Evolutionary conservation across 2,113 vertebrate genomes (phyloP), one percentile per base, ranked within the genome.

Genomic region (Seriola aureovittata): DNA sequence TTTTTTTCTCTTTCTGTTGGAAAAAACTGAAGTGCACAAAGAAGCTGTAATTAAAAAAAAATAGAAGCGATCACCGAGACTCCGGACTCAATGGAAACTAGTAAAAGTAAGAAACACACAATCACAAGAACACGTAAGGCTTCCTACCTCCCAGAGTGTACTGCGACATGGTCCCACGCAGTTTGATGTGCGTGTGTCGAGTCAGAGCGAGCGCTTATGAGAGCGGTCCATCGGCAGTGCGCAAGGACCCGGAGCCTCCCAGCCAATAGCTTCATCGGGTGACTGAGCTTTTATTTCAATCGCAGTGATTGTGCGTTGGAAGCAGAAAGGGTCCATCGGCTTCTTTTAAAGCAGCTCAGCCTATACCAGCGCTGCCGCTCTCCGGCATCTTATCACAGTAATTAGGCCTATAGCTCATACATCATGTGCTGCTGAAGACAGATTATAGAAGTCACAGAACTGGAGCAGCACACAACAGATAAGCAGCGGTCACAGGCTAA

Each of bases 121-220:
- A 19, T 6, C 5, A 58, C 0, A 72, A 71, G 9, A 66, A 46
- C 0, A 8, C 12, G 5, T 25, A 38, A 63, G 13, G 38, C 3
- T 32, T 69, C 93, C 73, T 93, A 94, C 93, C 93, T 92, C 62
- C 90, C 46, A 92, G 81, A 34, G 70, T 78, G 87, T 78, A 78
- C 76, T 91, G 88, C 73, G 90, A 90, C 93, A 94, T 94, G 76
- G 59, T 88, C 40, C 80, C 78, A 11, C 50, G 4, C 63, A 62
- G 64, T 50, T 25, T 32, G 63, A 7, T 54, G 69, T 64, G 68
- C 2, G 48, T 17, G 34, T 16, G 40, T 32, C 3, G 55, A 75
- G 72, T 90, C 84, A 65, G 78, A 65, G 65, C 42, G 85, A 40
- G 69, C 23, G 55, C 71, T 38, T 66, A n/a, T 64, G 69, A 68